phyloP scores from a whole-genome alignment of 2,797 vertebrate species.

The Urophycis tenuis region DNA sequence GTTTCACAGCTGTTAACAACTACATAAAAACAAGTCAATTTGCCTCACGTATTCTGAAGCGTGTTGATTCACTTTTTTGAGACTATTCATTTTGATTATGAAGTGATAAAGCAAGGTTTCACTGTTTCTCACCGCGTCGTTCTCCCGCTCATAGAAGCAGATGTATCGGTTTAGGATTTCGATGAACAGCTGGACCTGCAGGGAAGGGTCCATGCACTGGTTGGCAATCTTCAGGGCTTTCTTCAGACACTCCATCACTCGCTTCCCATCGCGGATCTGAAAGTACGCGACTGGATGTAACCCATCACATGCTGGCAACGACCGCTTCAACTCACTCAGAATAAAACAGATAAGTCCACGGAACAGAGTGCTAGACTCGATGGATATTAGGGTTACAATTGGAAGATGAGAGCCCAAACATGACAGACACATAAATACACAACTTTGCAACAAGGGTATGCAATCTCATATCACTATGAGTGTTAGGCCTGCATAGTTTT shows the following conservation, averaged over 20 bases:
- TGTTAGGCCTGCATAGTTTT: no score
- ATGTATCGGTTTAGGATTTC: constrained; percentile 99
- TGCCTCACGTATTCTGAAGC: not conserved
- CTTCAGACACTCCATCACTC: constrained; percentile 98
- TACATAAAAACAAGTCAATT: not conserved
- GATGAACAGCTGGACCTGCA: constrained; percentile 98
- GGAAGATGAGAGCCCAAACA: no score
- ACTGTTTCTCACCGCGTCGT: constrained; percentile 80
- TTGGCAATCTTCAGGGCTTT: constrained; percentile 98
- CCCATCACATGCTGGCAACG: not conserved
- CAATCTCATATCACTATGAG: no score
- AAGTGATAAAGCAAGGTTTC: not conserved
- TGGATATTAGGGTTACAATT: no score
- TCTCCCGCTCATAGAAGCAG: constrained; percentile 98
- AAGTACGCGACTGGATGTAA: not conserved
- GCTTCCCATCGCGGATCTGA: constrained; percentile 93
- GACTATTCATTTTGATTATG: no score
- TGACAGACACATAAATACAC: no score
- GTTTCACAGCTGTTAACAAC: not conserved
- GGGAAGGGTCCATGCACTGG: constrained; percentile 98
- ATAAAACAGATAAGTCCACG: no score
- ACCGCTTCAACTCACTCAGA: not conserved
- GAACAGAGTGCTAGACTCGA: no score
- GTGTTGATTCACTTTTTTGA: no score
- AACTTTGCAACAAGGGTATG: no score